These are phyloP conservation scores for Leptatherina wallacei DNA, from an alignment of 2,797 vertebrate genomes.

Conservation along the genomic window DNA sequence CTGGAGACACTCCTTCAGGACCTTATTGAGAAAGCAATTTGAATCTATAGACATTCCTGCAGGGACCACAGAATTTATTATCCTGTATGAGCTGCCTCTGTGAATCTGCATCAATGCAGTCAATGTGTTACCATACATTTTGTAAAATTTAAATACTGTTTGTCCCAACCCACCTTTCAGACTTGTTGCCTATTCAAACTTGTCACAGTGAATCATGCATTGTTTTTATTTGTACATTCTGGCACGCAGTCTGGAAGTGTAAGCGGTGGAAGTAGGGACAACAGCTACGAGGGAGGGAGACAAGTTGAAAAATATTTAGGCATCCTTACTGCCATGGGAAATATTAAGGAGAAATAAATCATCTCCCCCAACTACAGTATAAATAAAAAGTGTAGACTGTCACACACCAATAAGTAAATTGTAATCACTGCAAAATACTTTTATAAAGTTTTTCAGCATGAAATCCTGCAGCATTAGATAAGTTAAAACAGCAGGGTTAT, in stretches of 20 bases:
- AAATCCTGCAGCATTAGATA: not conserved
- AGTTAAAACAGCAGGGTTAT: not conserved
- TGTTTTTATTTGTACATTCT: constrained; percentile 55
- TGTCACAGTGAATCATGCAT: constrained; percentile 57
- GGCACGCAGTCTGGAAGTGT: constrained; percentile 53
- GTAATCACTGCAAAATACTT: not conserved
- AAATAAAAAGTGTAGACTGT: not conserved
- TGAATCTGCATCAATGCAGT: constrained; percentile 49
- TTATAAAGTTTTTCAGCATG: not conserved
- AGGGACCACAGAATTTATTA: constrained; percentile 50
- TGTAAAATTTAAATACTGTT: constrained; percentile 59
- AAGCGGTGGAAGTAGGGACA: constrained; percentile 33
- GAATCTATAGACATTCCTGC: constrained; percentile 50
- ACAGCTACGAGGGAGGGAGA: constrained; percentile 44
- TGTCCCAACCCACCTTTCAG: constrained; percentile 38
- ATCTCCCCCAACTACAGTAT: not conserved
- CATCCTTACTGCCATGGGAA: not conserved
- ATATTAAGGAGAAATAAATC: not conserved
- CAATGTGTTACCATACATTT: constrained; percentile 33
- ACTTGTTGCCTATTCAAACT: constrained; percentile 34
- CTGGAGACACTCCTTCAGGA: constrained; percentile 52
- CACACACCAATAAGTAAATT: not conserved
- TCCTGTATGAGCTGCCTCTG: constrained; percentile 36
- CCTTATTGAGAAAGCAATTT: constrained; percentile 57
- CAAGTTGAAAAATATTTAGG: constrained; percentile 26